Evolutionary conservation across 2,113 vertebrate species (phyloP).

Genomic region (Chitala chitala): DNA sequence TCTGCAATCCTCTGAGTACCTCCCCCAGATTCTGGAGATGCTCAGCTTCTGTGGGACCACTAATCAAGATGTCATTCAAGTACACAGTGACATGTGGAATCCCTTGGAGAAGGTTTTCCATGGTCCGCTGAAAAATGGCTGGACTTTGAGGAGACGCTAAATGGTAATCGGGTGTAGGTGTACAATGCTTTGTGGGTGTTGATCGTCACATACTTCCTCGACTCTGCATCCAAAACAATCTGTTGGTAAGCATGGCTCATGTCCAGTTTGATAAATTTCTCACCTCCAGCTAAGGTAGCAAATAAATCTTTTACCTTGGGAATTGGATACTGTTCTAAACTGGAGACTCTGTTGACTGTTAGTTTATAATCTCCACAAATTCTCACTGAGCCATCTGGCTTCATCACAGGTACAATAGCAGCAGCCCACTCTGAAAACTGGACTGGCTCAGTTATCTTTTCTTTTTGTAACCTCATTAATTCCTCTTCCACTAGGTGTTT

Average conservation of each 20-base stretch:
- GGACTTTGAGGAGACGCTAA: conserved; percentile 21
- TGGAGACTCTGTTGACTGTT: neutral
- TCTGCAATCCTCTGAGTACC: conserved; percentile 13
- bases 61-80: conserved; percentile 24
- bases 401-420: neutral
- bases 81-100: conserved; percentile 26
- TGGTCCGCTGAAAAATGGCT: conserved; percentile 27
- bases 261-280: conserved; percentile 24
- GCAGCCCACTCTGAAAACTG: conserved; percentile 7
- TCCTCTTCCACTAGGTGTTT: conserved; percentile 20
- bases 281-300: neutral
- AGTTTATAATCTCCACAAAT: conserved; percentile 10
- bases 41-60: neutral
- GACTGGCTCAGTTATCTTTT: conserved; percentile 12
- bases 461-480: neutral
- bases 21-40: conserved; percentile 16
- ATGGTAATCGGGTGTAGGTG: conserved; percentile 21
- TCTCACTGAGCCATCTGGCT: neutral
- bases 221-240: conserved; percentile 10
- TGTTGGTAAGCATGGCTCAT: conserved; percentile 17
- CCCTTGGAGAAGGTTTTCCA: conserved; percentile 24
- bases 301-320: conserved; percentile 12
- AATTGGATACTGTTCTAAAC: neutral
- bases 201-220: conserved; percentile 20
- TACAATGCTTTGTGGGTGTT: conserved; percentile 21